Base-by-base conservation (phyloP, 2,888 invertebrate species). In the Hydrotaea cyrtoneurina region DNA sequence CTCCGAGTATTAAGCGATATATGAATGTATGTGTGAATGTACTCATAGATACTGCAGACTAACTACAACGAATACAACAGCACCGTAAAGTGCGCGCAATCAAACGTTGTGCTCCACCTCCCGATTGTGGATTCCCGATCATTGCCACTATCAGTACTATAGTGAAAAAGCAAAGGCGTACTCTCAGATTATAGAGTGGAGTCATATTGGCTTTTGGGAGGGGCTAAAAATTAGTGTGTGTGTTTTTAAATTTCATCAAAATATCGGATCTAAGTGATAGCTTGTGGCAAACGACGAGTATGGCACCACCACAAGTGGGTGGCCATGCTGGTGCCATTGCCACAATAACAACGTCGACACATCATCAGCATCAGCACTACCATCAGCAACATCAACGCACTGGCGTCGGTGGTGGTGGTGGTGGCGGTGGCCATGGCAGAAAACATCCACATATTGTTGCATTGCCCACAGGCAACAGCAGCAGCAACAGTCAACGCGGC, bases 181-280 rank as follows among this genome's bases (percentile, higher is more conserved):
- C 19, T 21, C 21, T 57, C 57, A 21, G n/a, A n/a, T n/a, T n/a
- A n/a, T n/a, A n/a, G n/a, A n/a, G n/a, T n/a, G n/a, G n/a, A n/a
- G n/a, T n/a, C n/a, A 19, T 46, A 46, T 62, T 59, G 69, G 57
- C 69, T 31, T 66, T 53, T 19, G 36, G 17, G 31, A 53, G 17
- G 31, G 36, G 7, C 57, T 71, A 36, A 21, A 57, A 72, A 50
- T 66, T 13, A 77, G 66, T 57, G 8, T 17, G 19, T 53, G 10
- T 8, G n/a, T n/a, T n/a, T 53, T 69, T 85, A 88, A 69, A 79
- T 82, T 80, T 23, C 89, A 84, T 89, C 90, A 91, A 87, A 78
- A 91, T 91, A 89, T 91, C 91, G 86, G 91, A 91, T 87, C 89
- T 87, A 85, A 91, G 91, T 81, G 91, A 91, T 69, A 91, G 91